Percentiles rank a stretch among this genome's conserved stretches.
These are phyloP conservation scores for Rhizoglyphus robini DNA, from an alignment of 1,140 invertebrate species.

Conservation along the genomic window DNA sequence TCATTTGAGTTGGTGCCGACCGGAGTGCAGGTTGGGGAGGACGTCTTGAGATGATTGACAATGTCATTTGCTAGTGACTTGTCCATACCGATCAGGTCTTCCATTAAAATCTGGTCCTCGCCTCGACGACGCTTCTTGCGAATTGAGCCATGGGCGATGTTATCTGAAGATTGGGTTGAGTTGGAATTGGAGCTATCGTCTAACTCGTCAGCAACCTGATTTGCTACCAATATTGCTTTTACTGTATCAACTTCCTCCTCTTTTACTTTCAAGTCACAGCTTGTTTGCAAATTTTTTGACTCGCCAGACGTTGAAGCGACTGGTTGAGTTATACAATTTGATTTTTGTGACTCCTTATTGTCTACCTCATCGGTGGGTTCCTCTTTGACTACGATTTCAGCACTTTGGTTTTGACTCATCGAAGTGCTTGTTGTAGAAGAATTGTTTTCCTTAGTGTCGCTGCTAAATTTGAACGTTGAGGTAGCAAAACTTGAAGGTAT, in stretches of 20 bases:
- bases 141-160: neutral
- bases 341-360: too few relatives aligned
- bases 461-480: neutral
- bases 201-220: neutral
- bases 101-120: slow-evolving; percentile 5
- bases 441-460: neutral
- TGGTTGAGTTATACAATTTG: too few relatives aligned
- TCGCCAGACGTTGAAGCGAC: too few relatives aligned
- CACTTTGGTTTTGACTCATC: neutral
- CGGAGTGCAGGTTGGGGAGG: neutral
- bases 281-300: too few relatives aligned
- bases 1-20: neutral
- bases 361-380: too few relatives aligned
- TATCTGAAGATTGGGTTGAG: neutral
- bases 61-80: neutral
- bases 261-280: too few relatives aligned
- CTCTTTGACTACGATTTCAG: neutral
- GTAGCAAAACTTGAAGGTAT: neutral
- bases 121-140: slow-evolving; percentile 12
- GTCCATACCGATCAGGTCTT: neutral
- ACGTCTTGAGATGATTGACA: neutral
- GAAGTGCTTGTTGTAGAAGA: neutral
- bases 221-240: neutral
- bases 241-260: too few relatives aligned
- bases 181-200: slow-evolving; percentile 1